Base-by-base conservation (phyloP, 2,888 invertebrate species). In the Ommatoiulus sabulosus region DNA sequence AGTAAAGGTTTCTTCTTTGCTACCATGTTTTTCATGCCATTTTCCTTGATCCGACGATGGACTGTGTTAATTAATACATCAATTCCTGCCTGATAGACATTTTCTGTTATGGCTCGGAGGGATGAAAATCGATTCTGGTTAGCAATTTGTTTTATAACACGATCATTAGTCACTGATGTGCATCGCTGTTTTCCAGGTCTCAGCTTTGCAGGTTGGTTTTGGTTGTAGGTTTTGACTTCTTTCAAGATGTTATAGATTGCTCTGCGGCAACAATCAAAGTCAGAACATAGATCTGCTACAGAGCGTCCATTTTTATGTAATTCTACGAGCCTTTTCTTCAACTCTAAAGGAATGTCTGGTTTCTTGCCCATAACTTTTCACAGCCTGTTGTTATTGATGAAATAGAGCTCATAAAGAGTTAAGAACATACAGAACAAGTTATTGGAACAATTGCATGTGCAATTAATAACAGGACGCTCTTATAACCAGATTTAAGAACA, bases 281-380 rank as follows among this genome's bases (percentile, higher is more conserved):
- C 57, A 17, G 57, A 63, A 3, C 57, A 63, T 63, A 63, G n/a
- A 63, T 63, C 57, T 63, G 57, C 57, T n/a, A 63, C 57, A 63
- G 57, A n/a, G 57, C n/a, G 2, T 63, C 57, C 57, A 63, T 63
- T 10, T 63, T n/a, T 63, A 63, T 63, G 57, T n/a, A 63, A 7
- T 63, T 63, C 57, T n/a, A n/a, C 57, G n/a, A 63, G 17, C 57
- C 57, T 63, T 63, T 63, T 63, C 57, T n/a, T 63, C 57, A 63
- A n/a, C 5, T 63, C 5, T 63, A 63, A 63, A 63, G 57, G n/a
- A 63, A 63, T 63, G 57, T 63, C 57, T 63, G 57, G 57, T 63
- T 63, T 63, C 57, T n/a, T 63, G 57, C 57, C n/a, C n/a, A 63
- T 63, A 63, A 63, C 57, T 63, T 63, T 63, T 63, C 17, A 63